Evolutionary conservation across 2,888 invertebrate genomes (phyloP).

Genomic region (Conomelus anceps): DNA sequence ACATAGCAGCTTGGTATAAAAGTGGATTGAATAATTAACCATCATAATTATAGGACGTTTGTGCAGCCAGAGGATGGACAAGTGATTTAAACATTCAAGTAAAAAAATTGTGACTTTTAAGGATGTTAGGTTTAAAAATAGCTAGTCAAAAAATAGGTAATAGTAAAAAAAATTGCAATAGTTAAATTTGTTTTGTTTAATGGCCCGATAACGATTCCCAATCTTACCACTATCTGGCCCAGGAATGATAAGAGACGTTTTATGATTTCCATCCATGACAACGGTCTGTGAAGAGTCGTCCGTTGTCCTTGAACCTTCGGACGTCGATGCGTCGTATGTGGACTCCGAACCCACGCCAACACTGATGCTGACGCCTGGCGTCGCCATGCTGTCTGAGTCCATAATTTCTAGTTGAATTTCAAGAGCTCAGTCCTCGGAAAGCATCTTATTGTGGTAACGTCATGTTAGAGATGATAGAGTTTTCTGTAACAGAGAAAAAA

Average conservation of each 20-base stretch:
- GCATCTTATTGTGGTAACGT: background rate
- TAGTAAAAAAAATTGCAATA: too few relatives aligned
- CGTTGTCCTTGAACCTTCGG: background rate
- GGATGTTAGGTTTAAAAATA: too few relatives aligned
- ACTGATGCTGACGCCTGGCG: background rate
- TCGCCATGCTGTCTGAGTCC: background rate
- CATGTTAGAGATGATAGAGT: background rate
- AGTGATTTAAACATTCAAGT: too few relatives aligned
- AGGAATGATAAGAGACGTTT: background rate
- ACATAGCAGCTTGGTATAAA: too few relatives aligned
- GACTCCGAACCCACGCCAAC: background rate
- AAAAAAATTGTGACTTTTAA: too few relatives aligned
- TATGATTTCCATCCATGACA: background rate
- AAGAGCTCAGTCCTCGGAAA: background rate
- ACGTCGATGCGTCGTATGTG: background rate
- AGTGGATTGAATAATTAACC: too few relatives aligned
- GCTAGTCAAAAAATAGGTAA: too few relatives aligned
- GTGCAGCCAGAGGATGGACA: too few relatives aligned
- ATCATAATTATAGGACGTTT: too few relatives aligned
- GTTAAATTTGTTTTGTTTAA: too few relatives aligned
- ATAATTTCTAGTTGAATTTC: background rate
- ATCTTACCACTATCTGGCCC: background rate
- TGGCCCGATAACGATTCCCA: too few relatives aligned
- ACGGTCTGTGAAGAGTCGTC: background rate
- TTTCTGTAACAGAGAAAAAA: background rate